These are phyloP conservation scores for Drosophila arawakana DNA, from an alignment of 1,140 invertebrate genomes.

Conservation along the genomic window DNA sequence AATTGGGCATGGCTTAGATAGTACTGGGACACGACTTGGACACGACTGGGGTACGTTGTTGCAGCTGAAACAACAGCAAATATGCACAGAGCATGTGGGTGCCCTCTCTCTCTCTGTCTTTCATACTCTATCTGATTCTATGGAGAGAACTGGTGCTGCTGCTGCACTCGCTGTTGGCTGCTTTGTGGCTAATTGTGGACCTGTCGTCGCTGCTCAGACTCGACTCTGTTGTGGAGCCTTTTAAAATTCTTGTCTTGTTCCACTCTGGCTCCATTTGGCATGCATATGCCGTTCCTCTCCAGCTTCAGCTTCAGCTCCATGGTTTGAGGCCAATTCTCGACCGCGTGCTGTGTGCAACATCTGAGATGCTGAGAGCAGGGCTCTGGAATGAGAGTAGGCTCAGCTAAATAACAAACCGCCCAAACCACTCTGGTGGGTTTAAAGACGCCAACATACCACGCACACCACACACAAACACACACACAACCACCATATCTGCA, in stretches of 20 bases:
- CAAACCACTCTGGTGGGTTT: slow-evolving; percentile 71
- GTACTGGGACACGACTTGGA: neutral
- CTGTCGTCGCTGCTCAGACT: slow-evolving; percentile 74
- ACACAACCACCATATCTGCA: neutral
- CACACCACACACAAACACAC: slow-evolving; percentile 42
- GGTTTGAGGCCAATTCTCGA: slow-evolving; percentile 29
- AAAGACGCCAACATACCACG: slow-evolving; percentile 39
- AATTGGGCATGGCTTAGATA: neutral
- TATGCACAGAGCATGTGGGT: slow-evolving; percentile 38
- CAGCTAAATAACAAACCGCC: slow-evolving; percentile 46
- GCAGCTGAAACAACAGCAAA: slow-evolving; percentile 42
- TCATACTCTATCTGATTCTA: slow-evolving; percentile 2
- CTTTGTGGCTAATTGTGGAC: slow-evolving; percentile 78
- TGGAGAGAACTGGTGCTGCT: neutral
- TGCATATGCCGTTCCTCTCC: slow-evolving; percentile 31
- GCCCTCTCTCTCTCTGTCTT: slow-evolving; percentile 10
- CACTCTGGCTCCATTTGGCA: slow-evolving; percentile 30
- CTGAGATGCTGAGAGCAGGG: slow-evolving; percentile 17
- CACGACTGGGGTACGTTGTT: neutral
- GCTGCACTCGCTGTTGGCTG: neutral
- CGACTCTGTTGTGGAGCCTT: slow-evolving; percentile 51
- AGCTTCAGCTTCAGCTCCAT: neutral
- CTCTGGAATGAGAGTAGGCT: slow-evolving; percentile 4
- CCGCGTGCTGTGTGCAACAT: slow-evolving; percentile 51
- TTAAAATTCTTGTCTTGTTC: slow-evolving; percentile 73